Base-by-base conservation (phyloP, 2,797 vertebrate species). In the Pseudomugil tenellus region DNA sequence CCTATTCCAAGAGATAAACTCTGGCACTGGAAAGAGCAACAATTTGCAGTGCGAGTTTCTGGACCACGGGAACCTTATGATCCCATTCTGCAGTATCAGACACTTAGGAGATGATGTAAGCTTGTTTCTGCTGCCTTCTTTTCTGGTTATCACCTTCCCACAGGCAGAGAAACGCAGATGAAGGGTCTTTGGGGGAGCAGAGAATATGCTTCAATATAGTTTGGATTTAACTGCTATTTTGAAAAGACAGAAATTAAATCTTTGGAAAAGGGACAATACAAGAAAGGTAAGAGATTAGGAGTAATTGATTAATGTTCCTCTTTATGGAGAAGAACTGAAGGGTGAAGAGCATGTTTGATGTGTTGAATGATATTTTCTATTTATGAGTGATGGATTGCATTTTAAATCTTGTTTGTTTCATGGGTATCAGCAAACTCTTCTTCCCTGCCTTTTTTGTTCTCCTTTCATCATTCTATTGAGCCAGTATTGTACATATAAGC, bases 11-110 rank as follows among this genome's bases (percentile, higher is more conserved):
- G 52, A 88, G 88, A 92, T 92, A 90, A 91, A 89, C 85, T 86
- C 67, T 26, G 35, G 67, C 52, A 54, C 73, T 74, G 83, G 70
- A 81, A 82, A 84, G 82, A 87, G 80, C 87, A 88, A 89, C 90
- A 84, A 86, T 87, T 86, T 81, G 80, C 73, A 63, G 80, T 68
- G 56, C 77, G 77, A 81, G 81, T 85, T 74, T 60, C 78, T 76
- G 82, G 79, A 61, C 74, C 53, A 11, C 14, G 2, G 70, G 83
- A 86, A 91, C 87, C 87, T 87, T 77, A 54, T 66, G 81, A 91
- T 91, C 86, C 83, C 86, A 89, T 88, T 87, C 79, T 77, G 69
- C 74, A 34, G 70, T 76, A 89, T 90, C 85, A 80, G 76, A 86
- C 72, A 51, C 76, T 84, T 32, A 73, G 72, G 86, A 89, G 81